Evolutionary conservation across 2,797 vertebrate species (phyloP).

Genomic region (Xerus rutilus): DNA sequence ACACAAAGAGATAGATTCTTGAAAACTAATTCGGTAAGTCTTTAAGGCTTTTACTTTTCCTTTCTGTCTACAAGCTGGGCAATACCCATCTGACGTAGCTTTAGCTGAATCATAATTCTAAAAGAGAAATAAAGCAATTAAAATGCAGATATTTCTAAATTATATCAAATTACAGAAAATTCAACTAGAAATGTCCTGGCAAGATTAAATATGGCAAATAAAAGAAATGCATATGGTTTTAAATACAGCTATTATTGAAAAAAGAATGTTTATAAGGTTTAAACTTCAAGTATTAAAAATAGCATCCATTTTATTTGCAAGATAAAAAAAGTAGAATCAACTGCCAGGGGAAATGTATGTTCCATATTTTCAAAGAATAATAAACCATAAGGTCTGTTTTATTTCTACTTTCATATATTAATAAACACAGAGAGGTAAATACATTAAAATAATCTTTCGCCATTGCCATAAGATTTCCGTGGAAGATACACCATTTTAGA

Average conservation of each 20-base stretch:
- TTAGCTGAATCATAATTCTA: slow-evolving; percentile 82
- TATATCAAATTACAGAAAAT: slow-evolving; percentile 57
- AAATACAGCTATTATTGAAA: slow-evolving; percentile 38
- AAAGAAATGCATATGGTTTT: slow-evolving; percentile 63
- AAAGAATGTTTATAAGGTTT: slow-evolving; percentile 37
- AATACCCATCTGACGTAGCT: slow-evolving; percentile 82
- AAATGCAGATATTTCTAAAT: slow-evolving; percentile 62
- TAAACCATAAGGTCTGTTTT: slow-evolving; percentile 53
- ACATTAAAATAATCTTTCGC: slow-evolving; percentile 92
- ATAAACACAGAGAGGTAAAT: slow-evolving; percentile 80
- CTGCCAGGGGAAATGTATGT: slow-evolving; percentile 59
- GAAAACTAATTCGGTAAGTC: slow-evolving; percentile 93
- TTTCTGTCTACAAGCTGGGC: slow-evolving; percentile 94
- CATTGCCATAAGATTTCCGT: slow-evolving; percentile 96
- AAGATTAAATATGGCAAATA: slow-evolving; percentile 62
- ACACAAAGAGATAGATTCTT: slow-evolving; percentile 95
- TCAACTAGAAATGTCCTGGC: slow-evolving; percentile 60
- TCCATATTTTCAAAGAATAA: slow-evolving; percentile 73
- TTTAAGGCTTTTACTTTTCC: slow-evolving; percentile 90
- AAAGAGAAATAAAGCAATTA: slow-evolving; percentile 77
- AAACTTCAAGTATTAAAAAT: slow-evolving; percentile 56
- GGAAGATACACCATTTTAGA: slow-evolving; percentile 82
- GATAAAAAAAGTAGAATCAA: slow-evolving; percentile 66
- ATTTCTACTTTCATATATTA: slow-evolving; percentile 68
- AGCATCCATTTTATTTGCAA: slow-evolving; percentile 76